A percentile compares a stretch with the other conserved stretches of the same genome.
These are phyloP conservation scores for Lichenostomus cassidix DNA, from an alignment of 2,113 vertebrate genomes.

Conservation along the genomic window DNA sequence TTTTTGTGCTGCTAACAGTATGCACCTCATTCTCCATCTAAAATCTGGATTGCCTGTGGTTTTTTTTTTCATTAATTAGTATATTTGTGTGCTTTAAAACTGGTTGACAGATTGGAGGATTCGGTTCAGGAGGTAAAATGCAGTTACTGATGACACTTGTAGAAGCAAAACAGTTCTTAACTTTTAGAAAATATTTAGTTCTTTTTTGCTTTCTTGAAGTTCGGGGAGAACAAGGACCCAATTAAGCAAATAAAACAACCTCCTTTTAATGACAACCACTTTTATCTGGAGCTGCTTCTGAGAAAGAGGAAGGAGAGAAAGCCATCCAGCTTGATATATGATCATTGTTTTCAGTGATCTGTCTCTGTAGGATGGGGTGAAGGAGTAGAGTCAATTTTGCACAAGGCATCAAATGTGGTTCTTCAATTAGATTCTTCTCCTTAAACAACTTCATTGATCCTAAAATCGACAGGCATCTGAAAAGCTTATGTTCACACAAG, in stretches of 20 bases:
- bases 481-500: neutral
- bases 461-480: neutral
- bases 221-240: neutral
- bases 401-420: neutral
- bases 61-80: neutral
- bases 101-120: neutral
- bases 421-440: neutral
- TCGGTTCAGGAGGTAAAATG: neutral
- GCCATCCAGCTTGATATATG: neutral
- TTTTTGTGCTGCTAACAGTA: neutral
- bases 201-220: neutral
- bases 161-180: neutral
- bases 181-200: neutral
- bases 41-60: neutral
- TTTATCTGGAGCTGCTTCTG: neutral
- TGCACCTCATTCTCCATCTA: neutral
- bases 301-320: neutral
- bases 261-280: neutral
- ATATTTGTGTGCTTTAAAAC: neutral
- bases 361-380: neutral
- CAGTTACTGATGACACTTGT: fast-evolving
- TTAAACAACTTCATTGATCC: neutral
- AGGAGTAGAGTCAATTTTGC: neutral
- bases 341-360: neutral
- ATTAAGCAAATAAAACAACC: neutral